Evolutionary conservation across 2,888 invertebrate species (phyloP).

Genomic region (Galerucella pusilla): DNA sequence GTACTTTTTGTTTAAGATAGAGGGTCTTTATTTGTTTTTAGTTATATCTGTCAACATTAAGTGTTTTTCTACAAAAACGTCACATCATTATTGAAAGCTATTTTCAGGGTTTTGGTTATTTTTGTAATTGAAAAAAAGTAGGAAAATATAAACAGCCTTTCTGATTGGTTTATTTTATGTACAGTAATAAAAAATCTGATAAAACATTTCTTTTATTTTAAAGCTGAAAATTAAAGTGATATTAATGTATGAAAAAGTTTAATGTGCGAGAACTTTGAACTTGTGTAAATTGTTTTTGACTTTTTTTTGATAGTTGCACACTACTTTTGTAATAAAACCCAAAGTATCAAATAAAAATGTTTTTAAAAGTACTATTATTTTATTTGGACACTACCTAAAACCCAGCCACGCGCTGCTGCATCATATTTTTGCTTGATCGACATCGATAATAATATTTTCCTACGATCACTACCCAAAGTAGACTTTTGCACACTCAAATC

Average conservation of each 20-base stretch:
- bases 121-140: background rate
- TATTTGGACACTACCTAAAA: background rate
- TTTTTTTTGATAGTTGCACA: slow-evolving; percentile 13
- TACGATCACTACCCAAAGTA: too few species aligned
- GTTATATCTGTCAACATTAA: slow-evolving; percentile 3
- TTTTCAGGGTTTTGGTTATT: background rate
- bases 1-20: slow-evolving; percentile 15
- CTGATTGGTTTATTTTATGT: background rate
- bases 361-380: background rate
- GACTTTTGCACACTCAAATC: too few species aligned
- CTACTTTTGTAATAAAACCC: slow-evolving; percentile 32
- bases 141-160: background rate
- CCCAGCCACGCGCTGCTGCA: too few species aligned
- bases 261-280: slow-evolving; percentile 6
- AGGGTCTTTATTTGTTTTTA: slow-evolving; percentile 18
- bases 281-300: slow-evolving; percentile 26
- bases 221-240: background rate
- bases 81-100: background rate
- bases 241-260: background rate
- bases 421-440: too few species aligned
- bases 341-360: slow-evolving; percentile 27
- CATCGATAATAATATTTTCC: too few species aligned
- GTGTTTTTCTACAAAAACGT: slow-evolving; percentile 11
- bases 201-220: background rate
- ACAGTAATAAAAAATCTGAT: too few species aligned